phyloP scores from a whole-genome alignment of 2,797 vertebrate genomes.

The Clarias platycephalus region DNA sequence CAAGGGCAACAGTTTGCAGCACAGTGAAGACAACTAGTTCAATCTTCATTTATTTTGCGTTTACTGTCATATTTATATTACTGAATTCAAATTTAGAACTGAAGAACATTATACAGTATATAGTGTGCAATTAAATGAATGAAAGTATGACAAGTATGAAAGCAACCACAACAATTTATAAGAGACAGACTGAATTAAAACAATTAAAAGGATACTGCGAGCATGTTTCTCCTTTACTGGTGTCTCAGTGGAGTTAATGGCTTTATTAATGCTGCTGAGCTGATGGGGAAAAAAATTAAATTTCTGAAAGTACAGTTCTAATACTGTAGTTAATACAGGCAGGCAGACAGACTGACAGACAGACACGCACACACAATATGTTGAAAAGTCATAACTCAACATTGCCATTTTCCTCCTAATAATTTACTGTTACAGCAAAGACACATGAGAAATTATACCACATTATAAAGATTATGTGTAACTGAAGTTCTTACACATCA shows the following conservation, averaged over 20 bases:
- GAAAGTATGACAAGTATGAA: not conserved
- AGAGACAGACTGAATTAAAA: not conserved
- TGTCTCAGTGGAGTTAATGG: slow-evolving; percentile 88
- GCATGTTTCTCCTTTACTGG: slow-evolving; percentile 98
- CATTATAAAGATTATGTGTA: not conserved
- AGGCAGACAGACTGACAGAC: not conserved
- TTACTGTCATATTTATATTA: not conserved
- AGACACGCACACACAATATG: not conserved
- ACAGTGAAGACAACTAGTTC: not conserved
- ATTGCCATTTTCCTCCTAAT: not conserved
- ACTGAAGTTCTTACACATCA: not conserved
- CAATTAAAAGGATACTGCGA: slow-evolving; percentile 87
- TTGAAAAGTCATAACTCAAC: not conserved
- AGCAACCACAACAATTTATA: too few relatives aligned
- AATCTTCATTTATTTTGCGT: not conserved
- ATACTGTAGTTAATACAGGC: not conserved
- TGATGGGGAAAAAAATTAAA: slow-evolving; percentile 56
- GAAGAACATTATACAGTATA: not conserved
- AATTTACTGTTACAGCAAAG: not conserved
- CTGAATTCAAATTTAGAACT: not conserved
- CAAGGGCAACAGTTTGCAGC: slow-evolving; percentile 66
- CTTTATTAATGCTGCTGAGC: slow-evolving; percentile 97
- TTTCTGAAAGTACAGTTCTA: not conserved
- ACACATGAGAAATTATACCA: not conserved
- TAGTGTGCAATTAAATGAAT: not conserved